Conservation (phyloP, 1,140 invertebrate species). For the Pseudomyrmex gracilis region DNA sequence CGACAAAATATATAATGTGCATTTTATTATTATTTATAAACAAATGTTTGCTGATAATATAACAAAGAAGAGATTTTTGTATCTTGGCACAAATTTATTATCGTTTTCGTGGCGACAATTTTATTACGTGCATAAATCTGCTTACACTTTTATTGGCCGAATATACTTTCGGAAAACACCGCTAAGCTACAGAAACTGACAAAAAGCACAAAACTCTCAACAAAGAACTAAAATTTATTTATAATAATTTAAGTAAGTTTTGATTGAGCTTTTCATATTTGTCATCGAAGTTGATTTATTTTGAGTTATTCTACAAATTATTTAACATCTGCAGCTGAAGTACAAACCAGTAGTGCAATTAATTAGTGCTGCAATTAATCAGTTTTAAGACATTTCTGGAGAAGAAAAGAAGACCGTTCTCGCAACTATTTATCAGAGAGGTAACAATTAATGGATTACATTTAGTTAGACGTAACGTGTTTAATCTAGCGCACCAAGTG, state of each 20-base stretch:
- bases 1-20: not conserved
- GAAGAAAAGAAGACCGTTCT: not conserved
- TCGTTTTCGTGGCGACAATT: conserved; percentile 44
- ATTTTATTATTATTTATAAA: not conserved
- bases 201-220: conserved; percentile 7
- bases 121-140: conserved; percentile 20
- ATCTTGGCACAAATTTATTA: conserved; percentile 15
- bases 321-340: not conserved
- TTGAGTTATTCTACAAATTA: not conserved
- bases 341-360: not conserved
- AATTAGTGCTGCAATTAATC: not conserved
- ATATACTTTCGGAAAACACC: conserved; percentile 3
- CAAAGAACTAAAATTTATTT: not conserved
- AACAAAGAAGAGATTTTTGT: conserved; percentile 10
- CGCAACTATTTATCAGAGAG: not conserved
- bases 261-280: not conserved
- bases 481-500: conserved; percentile 3
- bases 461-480: conserved; percentile 7
- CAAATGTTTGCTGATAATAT: conserved; percentile 1
- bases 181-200: not conserved
- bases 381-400: not conserved
- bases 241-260: not conserved
- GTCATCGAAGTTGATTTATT: conserved; percentile 11
- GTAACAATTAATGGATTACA: conserved; percentile 6
- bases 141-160: conserved; percentile 11